Evolutionary conservation across 1,140 invertebrate species (phyloP), one percentile per base, ranked within the genome.

Genomic region (Dryas iulia): DNA sequence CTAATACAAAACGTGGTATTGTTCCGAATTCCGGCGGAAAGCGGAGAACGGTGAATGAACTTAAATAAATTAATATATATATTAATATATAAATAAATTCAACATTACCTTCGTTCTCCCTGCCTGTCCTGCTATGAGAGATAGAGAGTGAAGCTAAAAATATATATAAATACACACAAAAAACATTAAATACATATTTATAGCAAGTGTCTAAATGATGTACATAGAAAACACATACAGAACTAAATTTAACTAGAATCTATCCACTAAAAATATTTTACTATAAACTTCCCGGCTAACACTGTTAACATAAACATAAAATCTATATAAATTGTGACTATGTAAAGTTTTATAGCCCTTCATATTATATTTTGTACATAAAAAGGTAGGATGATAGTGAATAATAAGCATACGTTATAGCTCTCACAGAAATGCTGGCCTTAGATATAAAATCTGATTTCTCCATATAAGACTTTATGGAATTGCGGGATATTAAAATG

Each of bases 391-490:
- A 35, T 30, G 26, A 57, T 66, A 18, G 59, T 24, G n/a, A 24
- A 61, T 71, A 71, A 66, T 66, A 66, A 66, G 24, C 58, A 61
- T 61, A 66, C 26, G 56, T 71, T 71, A 60, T 11, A 57, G 25
- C 28, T 53, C 18, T 47, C 39, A 47, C 7, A 21, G 18, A 47
- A 47, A 47, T 47, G 14, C 14, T 47, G n/a, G n/a, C 12, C 14
- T 39, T 47, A 21, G 39, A 47, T 21, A 47, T 47, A 47, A 47
- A 47, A 21, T 47, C 7, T 10, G 39, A 47, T 47, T 47, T n/a
- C n/a, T 47, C 6, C 21, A 0, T 18, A 8, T 18, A 1, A 18
- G 8, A 39, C 12, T 39, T 47, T 47, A 47, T 47, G 39, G 21
- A 47, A 47, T 47, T 47, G 39, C 6, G 7, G 7, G 3, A 18